Evolutionary conservation across 2,113 vertebrate species (phyloP).

Genomic region (Neofelis nebulosa): DNA sequence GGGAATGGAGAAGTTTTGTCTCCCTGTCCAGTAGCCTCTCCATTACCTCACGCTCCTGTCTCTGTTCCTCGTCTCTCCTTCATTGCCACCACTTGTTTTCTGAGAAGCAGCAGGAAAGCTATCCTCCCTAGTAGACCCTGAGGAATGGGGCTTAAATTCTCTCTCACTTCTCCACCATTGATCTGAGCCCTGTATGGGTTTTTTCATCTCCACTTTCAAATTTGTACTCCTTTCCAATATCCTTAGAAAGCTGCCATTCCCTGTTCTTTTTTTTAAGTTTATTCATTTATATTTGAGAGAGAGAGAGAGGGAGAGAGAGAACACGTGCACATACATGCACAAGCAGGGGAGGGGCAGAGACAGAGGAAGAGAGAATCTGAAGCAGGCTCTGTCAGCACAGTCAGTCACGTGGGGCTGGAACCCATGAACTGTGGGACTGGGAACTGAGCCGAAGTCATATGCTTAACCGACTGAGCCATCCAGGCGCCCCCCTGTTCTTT

Average conservation of each 20-base stretch:
- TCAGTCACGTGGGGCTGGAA: too few species aligned
- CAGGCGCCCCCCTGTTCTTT: not conserved
- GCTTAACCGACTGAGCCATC: too few species aligned
- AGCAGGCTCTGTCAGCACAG: too few species aligned
- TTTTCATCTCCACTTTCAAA: not conserved
- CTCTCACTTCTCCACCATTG: not conserved
- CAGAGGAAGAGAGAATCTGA: too few species aligned
- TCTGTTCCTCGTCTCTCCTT: not conserved
- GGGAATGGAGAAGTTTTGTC: not conserved
- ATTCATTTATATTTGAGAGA: too few species aligned
- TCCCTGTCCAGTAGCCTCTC: not conserved
- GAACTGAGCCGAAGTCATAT: too few species aligned
- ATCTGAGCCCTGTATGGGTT: not conserved
- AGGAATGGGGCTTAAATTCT: not conserved
- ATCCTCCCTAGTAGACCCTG: not conserved
- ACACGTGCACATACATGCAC: too few species aligned
- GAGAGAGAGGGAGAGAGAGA: too few species aligned
- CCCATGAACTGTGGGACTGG: too few species aligned
- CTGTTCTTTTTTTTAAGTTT: not conserved
- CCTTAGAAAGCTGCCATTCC: not conserved
- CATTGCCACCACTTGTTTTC: too few species aligned
- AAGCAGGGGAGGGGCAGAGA: too few species aligned
- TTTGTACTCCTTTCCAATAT: not conserved
- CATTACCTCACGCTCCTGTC: not conserved
- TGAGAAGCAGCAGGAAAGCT: not conserved